phyloP scores from a whole-genome alignment of 2,797 vertebrate species.

The Chloroceryle inda region DNA sequence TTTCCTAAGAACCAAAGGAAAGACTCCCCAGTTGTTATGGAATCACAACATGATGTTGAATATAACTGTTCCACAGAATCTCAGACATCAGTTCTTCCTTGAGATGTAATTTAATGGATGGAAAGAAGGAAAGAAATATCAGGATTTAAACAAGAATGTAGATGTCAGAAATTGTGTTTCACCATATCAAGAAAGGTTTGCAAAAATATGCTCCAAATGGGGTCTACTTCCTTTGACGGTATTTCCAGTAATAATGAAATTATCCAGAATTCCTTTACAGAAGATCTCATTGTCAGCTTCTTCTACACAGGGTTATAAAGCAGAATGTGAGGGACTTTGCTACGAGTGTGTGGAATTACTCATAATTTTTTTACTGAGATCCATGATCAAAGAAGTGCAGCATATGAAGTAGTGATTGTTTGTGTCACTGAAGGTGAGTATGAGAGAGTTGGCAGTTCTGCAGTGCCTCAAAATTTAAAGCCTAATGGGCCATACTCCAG shows the following conservation, averaged over 20 bases:
- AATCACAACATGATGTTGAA: background rate
- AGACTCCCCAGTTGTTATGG: background rate
- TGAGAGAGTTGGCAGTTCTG: background rate
- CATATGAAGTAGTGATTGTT: background rate
- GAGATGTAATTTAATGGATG: background rate
- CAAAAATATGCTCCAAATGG: background rate
- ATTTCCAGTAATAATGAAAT: constrained; percentile 1
- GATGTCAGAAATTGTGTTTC: background rate
- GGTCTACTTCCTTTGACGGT: background rate
- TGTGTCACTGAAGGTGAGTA: background rate
- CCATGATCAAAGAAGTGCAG: background rate
- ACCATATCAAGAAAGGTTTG: background rate
- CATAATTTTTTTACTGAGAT: background rate
- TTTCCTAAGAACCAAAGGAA: background rate
- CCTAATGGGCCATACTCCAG: background rate
- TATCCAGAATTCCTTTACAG: background rate
- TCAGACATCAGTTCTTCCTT: background rate
- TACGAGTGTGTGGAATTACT: background rate
- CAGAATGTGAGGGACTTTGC: background rate
- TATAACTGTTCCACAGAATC: background rate
- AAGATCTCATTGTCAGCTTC: background rate
- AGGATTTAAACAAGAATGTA: background rate
- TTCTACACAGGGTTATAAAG: background rate
- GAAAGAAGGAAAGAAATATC: background rate
- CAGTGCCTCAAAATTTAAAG: background rate